These are phyloP conservation scores for Sebastes fasciatus DNA, from an alignment of 2,113 vertebrate genomes.

Conservation along the genomic window DNA sequence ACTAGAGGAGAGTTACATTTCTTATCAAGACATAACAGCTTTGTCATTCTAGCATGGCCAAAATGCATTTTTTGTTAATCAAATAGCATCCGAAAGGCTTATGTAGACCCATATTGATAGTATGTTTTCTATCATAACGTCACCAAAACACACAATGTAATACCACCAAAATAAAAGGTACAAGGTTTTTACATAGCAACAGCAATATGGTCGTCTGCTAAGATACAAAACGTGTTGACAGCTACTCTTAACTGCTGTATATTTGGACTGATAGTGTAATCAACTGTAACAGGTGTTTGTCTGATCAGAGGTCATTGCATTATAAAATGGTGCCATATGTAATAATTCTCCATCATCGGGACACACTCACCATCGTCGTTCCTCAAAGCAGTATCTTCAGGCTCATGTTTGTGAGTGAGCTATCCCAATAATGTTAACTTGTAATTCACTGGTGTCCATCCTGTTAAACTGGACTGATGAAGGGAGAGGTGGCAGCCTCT, in stretches of 20 bases:
- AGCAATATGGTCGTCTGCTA: background rate
- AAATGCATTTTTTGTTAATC: background rate
- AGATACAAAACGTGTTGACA: background rate
- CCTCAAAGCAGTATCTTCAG: constrained; percentile 32
- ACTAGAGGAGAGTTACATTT: background rate
- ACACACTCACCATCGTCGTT: constrained; percentile 55
- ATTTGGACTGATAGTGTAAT: background rate
- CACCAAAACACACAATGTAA: constrained; percentile 2
- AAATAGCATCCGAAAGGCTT: background rate
- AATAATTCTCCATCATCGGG: background rate
- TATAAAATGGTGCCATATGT: background rate
- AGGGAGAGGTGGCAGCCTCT: constrained; percentile 43
- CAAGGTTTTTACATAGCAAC: background rate
- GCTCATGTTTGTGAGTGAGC: constrained; percentile 12
- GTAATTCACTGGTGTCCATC: constrained; percentile 36
- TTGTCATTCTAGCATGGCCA: background rate
- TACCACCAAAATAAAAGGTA: background rate
- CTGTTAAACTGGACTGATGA: constrained; percentile 28
- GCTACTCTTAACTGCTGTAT: background rate
- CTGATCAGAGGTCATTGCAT: background rate
- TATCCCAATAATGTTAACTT: constrained; percentile 21
- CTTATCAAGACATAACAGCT: background rate
- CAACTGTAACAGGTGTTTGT: background rate
- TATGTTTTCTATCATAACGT: background rate
- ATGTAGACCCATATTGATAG: background rate